Conservation (phyloP, 2,888 invertebrate species). For the Hermaeophaga mercurialis region DNA sequence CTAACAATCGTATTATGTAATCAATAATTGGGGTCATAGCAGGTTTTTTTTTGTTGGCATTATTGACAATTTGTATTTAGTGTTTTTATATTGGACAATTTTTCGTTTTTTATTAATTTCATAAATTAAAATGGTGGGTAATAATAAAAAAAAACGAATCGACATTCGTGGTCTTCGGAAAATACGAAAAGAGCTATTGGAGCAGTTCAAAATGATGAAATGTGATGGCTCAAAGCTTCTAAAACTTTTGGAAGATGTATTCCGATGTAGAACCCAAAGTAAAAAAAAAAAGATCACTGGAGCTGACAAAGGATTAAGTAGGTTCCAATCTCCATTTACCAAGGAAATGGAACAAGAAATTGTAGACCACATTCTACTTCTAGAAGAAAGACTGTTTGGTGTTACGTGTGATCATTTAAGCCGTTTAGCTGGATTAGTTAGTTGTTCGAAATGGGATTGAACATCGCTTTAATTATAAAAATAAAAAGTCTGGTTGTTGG, state of each 20-base stretch:
- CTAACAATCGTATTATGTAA: no score
- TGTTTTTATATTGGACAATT: no score
- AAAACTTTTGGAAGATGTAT: neutral
- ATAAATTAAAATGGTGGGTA: neutral
- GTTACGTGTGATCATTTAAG: neutral
- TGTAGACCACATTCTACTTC: neutral
- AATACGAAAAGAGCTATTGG: neutral
- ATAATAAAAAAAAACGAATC: no score
- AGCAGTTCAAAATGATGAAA: conserved; percentile 2
- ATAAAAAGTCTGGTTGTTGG: neutral
- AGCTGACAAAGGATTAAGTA: neutral
- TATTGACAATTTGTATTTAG: no score
- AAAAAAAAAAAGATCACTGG: neutral
- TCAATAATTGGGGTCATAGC: no score
- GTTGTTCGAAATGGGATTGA: neutral
- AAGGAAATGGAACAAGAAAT: neutral
- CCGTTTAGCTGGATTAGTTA: neutral
- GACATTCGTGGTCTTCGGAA: neutral
- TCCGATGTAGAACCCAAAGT: neutral
- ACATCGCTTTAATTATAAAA: no score
- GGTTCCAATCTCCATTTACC: neutral
- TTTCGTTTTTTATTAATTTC: neutral
- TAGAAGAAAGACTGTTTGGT: neutral
- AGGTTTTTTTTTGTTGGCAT: no score
- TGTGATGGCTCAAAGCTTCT: conserved; percentile 5